Evolutionary conservation across 2,797 vertebrate species (phyloP).

Genomic region (Rhynchonycteris naso): DNA sequence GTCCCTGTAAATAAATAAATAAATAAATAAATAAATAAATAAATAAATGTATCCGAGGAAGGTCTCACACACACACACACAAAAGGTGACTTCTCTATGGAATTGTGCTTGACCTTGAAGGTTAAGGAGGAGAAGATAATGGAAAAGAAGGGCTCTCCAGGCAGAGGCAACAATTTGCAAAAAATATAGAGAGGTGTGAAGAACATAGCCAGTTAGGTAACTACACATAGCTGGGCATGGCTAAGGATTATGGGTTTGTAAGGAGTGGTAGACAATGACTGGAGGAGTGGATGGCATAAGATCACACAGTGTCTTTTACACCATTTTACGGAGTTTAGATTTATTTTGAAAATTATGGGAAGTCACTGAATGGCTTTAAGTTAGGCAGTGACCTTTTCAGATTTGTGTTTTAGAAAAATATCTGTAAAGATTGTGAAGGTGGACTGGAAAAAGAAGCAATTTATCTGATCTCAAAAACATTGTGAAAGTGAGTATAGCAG

Average conservation of each 20-base stretch:
- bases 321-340: neutral
- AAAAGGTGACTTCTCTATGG: neutral
- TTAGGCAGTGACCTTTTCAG: neutral
- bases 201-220: neutral
- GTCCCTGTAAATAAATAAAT: no score
- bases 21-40: no score
- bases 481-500: neutral
- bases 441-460: neutral
- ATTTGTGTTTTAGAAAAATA: conserved; percentile 18
- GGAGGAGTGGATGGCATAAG: neutral
- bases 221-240: neutral
- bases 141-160: neutral
- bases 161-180: neutral
- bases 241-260: neutral
- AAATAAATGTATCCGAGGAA: neutral
- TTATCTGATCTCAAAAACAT: neutral
- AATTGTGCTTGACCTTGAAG: neutral
- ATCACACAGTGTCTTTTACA: neutral
- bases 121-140: neutral
- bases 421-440: neutral
- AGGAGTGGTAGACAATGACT: neutral
- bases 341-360: conserved; percentile 9
- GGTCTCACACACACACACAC: neutral
- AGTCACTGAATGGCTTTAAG: neutral
- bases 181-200: neutral